A percentile compares a stretch with the other conserved stretches of the same genome.
These are phyloP conservation scores for Shinisaurus crocodilurus DNA, from an alignment of 2,113 vertebrate species.

Conservation along the genomic window DNA sequence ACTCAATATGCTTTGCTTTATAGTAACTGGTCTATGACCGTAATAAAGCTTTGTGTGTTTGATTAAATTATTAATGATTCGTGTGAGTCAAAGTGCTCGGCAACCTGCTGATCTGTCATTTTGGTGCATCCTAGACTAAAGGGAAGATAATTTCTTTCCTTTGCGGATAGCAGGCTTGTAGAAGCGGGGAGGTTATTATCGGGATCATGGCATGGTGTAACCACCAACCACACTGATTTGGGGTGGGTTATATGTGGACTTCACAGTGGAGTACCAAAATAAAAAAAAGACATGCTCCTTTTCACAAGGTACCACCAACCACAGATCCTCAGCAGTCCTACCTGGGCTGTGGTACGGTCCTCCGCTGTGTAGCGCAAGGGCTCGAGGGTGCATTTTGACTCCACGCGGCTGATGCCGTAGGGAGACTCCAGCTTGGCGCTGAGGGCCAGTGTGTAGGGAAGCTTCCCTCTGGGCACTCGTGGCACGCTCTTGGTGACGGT, in stretches of 20 bases:
- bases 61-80: background rate
- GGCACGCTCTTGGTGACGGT: background rate
- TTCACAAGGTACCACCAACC: background rate
- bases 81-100: background rate
- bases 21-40: no score
- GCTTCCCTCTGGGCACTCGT: slow-evolving; percentile 46
- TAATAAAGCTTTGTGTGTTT: no score
- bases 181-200: no score
- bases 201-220: no score
- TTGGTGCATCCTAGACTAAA: no score
- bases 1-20: no score
- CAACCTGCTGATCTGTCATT: no score
- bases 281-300: background rate
- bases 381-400: slow-evolving; percentile 78
- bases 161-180: no score
- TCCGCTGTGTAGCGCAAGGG: slow-evolving; percentile 72
- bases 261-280: background rate
- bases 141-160: no score
- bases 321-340: slow-evolving; percentile 18
- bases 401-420: slow-evolving; percentile 77
- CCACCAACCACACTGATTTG: no score
- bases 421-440: slow-evolving; percentile 73
- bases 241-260: no score
- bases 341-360: slow-evolving; percentile 78
- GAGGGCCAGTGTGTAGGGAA: slow-evolving; percentile 81